Conservation (phyloP, 2,113 vertebrate species). For the Coreoperca whiteheadi region DNA sequence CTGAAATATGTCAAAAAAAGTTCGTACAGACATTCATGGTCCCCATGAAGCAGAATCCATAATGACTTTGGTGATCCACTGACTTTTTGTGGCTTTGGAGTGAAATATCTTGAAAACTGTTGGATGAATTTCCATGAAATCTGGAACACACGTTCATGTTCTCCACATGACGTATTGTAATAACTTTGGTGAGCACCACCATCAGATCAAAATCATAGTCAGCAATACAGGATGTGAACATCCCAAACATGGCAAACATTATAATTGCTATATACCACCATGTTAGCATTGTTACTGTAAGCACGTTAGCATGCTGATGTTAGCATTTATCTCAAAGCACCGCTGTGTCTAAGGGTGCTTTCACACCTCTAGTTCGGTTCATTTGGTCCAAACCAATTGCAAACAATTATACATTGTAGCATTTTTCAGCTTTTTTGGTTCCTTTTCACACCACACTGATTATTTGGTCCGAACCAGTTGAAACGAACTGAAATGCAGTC, state of each 20-base stretch:
- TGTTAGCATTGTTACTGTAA: not conserved
- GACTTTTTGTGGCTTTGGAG: too few species aligned
- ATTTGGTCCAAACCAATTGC: too few species aligned
- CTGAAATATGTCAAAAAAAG: not conserved
- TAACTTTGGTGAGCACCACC: not conserved
- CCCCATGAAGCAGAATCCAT: not conserved
- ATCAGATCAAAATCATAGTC: not conserved
- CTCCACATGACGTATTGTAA: not conserved
- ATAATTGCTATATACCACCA: not conserved
- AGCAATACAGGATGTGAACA: too few species aligned
- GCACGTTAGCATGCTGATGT: not conserved
- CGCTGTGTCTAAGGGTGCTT: not conserved
- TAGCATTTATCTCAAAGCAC: not conserved
- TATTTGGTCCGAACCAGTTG: too few species aligned
- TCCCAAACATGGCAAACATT: not conserved
- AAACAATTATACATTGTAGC: too few species aligned
- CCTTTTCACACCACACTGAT: too few species aligned
- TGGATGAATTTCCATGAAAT: not conserved
- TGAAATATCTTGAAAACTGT: not conserved
- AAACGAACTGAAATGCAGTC: too few species aligned
- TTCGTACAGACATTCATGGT: not conserved
- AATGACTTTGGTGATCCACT: not conserved
- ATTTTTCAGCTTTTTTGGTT: too few species aligned
- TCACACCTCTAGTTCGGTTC: too few species aligned
- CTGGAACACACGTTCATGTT: not conserved